These are phyloP conservation scores for Polydrusus tereticollis DNA, from an alignment of 2,888 invertebrate species.

Conservation along the genomic window DNA sequence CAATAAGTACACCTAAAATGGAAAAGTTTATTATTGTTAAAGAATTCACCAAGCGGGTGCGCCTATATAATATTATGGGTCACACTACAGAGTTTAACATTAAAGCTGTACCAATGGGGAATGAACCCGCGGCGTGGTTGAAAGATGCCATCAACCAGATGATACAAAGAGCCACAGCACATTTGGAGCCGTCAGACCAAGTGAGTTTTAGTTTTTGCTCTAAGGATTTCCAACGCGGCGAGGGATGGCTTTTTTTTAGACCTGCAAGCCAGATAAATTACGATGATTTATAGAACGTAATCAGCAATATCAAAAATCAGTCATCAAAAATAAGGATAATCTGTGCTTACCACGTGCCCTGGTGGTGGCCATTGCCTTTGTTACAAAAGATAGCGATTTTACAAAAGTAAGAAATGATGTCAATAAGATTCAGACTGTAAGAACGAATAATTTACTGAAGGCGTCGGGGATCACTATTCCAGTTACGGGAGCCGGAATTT, in stretches of 20 bases:
- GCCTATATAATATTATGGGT: too few species aligned
- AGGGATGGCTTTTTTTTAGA: background rate
- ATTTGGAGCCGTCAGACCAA: background rate
- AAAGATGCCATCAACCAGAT: background rate
- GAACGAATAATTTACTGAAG: too few species aligned
- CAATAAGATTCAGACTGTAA: background rate
- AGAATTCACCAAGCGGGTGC: too few species aligned
- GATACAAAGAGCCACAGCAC: background rate
- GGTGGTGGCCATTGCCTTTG: conserved; percentile 42
- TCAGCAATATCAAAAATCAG: conserved; percentile 2
- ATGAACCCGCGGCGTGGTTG: too few species aligned
- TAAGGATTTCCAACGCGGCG: background rate
- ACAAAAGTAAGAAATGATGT: conserved; percentile 29
- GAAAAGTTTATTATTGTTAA: too few species aligned
- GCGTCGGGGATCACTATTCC: conserved; percentile 2
- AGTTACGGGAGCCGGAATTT: conserved; percentile 36
- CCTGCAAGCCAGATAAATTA: background rate
- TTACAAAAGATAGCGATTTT: conserved; percentile 35
- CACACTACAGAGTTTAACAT: too few species aligned
- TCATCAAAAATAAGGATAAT: conserved; percentile 46
- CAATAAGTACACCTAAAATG: too few species aligned
- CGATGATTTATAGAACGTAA: background rate
- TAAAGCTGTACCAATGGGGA: too few species aligned
- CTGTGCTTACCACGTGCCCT: conserved; percentile 47
- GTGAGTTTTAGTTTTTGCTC: conserved; percentile 1